A percentile compares a stretch with the other conserved stretches of the same genome.
Evolutionary conservation across 2,113 vertebrate species (phyloP).

Genomic region (Callionymus lyra): DNA sequence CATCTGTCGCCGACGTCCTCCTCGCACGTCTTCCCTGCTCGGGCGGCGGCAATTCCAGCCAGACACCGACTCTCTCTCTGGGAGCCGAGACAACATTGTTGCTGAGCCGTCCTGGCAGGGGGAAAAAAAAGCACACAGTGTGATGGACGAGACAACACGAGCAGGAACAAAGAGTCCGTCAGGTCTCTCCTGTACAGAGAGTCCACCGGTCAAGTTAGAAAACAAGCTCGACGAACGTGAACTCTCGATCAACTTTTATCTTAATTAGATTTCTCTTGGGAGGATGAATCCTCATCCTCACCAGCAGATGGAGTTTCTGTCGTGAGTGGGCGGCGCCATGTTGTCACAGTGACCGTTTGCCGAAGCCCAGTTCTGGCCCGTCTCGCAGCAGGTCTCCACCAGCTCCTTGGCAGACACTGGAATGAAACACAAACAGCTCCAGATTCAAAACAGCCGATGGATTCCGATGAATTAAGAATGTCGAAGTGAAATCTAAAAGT

Average conservation of each 20-base stretch:
- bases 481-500: too few relatives aligned
- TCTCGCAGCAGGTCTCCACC: slow-evolving; percentile 80
- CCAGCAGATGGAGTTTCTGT: slow-evolving; percentile 76
- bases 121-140: slow-evolving; percentile 21
- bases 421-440: slow-evolving; percentile 29
- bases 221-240: too few relatives aligned
- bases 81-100: slow-evolving; percentile 78
- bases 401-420: slow-evolving; percentile 76
- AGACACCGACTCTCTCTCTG: slow-evolving; percentile 76
- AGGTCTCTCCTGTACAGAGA: too few relatives aligned
- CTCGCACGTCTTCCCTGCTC: slow-evolving; percentile 68
- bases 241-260: slow-evolving; percentile 3
- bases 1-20: slow-evolving; percentile 66
- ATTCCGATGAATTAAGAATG: slow-evolving; percentile 9
- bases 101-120: slow-evolving; percentile 75
- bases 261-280: not conserved
- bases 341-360: slow-evolving; percentile 76
- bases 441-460: slow-evolving; percentile 18
- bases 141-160: slow-evolving; percentile 5
- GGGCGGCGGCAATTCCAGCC: slow-evolving; percentile 76
- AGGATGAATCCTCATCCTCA: slow-evolving; percentile 49
- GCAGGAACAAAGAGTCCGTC: too few relatives aligned
- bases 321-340: slow-evolving; percentile 65
- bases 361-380: slow-evolving; percentile 84
- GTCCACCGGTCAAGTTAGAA: too few relatives aligned